phyloP scores from a whole-genome alignment of 2,113 vertebrate genomes.

The Haliaeetus leucogaster region DNA sequence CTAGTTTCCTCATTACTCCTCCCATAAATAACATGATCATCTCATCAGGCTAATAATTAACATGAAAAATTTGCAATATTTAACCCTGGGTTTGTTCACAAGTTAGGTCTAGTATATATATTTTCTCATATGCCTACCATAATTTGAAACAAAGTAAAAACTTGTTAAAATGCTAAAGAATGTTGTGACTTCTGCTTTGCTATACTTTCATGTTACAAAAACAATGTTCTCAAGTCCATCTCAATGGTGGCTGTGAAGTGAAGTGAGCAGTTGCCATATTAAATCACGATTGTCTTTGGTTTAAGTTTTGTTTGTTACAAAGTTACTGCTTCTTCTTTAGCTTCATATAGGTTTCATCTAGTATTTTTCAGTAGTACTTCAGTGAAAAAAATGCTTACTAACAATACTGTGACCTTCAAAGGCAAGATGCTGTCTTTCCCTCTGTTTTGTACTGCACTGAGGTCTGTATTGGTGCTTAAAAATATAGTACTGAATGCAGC shows the following conservation, averaged over 20 bases:
- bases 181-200: background rate
- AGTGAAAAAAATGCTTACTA: background rate
- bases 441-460: background rate
- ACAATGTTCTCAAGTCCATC: background rate
- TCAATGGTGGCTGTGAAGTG: background rate
- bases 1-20: background rate
- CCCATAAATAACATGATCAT: background rate
- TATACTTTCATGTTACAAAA: background rate
- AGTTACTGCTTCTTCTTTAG: background rate
- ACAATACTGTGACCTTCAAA: conserved; percentile 32
- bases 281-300: background rate
- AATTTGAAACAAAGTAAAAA: background rate
- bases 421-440: background rate
- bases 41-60: background rate
- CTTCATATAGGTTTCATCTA: background rate
- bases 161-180: background rate
- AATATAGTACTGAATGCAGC: background rate
- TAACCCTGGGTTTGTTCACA: background rate
- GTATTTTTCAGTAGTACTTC: background rate
- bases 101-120: background rate
- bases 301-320: background rate
- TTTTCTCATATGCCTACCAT: background rate
- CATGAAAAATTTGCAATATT: background rate
- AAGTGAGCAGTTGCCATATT: background rate
- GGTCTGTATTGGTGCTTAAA: background rate